Base-by-base conservation (phyloP, 1,140 invertebrate species). In the Cryptotermes secundus region DNA sequence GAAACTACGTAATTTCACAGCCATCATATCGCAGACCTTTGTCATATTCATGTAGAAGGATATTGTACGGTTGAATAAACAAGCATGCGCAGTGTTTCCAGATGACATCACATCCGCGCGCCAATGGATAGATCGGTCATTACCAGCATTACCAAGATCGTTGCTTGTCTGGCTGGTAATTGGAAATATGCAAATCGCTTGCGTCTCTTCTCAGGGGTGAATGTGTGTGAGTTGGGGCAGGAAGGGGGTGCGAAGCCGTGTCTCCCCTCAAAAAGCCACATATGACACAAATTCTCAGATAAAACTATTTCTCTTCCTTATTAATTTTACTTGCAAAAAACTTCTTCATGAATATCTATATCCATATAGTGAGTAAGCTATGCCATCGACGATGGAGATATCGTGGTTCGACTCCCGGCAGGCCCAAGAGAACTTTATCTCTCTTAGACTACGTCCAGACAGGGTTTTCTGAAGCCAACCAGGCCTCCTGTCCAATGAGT, bases 171-270 rank as follows among this genome's bases (percentile, higher is more conserved):
- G 7, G 26, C 16, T 1, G 59, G 59, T 72, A 72, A 72, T 72
- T 72, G 59, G 59, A 72, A 72, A 72, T 72, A 72, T 72, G 59
- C 59, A 72, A 72, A 72, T 72, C 7, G 59, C 31, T 72, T 31
- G 59, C 59, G 3, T 31, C 59, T 72, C 59, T 31, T 72, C 26
- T 2, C 6, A 3, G 26, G 6, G 19, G 53, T 19, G 53, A 22
- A 1, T 59, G 53, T 59, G 59, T 72, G 59, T 9, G 53, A 10
- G 53, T 4, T 19, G 53, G 3, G 53, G 4, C 26, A 16, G n/a
- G 59, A n/a, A 7, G n/a, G 9, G 3, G 59, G 14, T 72, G 26
- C 31, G 59, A 72, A 31, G 59, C 59, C 6, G n/a, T 31, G n/a
- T 72, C 59, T 1, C 59, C 19, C 59, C 26, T n/a, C 59, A 49